phyloP scores from a whole-genome alignment of 1,140 invertebrate genomes.

The Drosophila arawakana region DNA sequence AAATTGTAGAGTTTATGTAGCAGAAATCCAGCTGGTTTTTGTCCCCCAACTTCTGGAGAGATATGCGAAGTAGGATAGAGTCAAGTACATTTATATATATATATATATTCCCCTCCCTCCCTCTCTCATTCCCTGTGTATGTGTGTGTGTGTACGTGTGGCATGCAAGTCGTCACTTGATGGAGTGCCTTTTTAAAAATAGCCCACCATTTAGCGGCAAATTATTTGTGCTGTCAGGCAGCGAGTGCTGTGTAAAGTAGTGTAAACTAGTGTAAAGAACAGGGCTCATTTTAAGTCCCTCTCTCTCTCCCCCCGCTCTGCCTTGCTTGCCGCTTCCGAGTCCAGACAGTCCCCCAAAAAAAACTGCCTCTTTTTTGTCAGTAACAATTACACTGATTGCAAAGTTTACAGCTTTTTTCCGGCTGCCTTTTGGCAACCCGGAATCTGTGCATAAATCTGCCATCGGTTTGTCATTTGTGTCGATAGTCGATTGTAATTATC shows the following conservation, averaged over 20 bases:
- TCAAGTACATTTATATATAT: background rate
- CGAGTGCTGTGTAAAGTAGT: constrained; percentile 44
- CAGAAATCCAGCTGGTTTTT: constrained; percentile 23
- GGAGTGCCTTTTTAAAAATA: constrained; percentile 52
- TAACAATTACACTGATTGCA: background rate
- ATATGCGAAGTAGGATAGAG: background rate
- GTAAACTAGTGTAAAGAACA: constrained; percentile 37
- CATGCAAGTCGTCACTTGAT: constrained; percentile 42
- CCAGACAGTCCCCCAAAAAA: background rate
- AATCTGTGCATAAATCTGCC: constrained; percentile 6
- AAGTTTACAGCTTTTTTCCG: constrained; percentile 1
- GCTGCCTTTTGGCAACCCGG: background rate
- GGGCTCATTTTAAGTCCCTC: constrained; percentile 2
- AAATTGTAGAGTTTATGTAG: constrained; percentile 32
- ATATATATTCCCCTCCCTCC: background rate
- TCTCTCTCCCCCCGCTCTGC: background rate
- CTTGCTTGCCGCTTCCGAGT: background rate
- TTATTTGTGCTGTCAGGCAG: constrained; percentile 49
- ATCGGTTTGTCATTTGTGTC: too few species aligned
- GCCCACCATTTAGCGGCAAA: constrained; percentile 53
- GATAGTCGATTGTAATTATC: constrained; percentile 9
- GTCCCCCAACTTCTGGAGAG: constrained; percentile 13
- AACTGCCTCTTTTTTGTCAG: background rate
- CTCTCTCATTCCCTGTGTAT: background rate
- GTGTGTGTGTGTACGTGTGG: constrained; percentile 24